Evolutionary conservation across 2,888 invertebrate species (phyloP), one percentile per base, ranked within the genome.

Genomic region (Acrocyrtus sp.): DNA sequence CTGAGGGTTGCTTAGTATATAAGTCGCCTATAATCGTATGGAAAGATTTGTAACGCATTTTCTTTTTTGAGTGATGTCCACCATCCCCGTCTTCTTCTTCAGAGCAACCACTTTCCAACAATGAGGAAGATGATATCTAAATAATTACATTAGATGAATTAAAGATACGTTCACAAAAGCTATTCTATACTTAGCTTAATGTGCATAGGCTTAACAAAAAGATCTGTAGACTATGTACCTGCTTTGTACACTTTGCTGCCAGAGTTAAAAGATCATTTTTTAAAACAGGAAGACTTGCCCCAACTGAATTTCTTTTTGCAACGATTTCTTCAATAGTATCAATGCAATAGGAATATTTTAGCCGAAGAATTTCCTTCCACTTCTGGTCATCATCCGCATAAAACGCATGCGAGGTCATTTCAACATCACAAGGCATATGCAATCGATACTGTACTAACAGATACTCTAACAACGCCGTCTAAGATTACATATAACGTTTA

Each of bases 361-460:
- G n/a, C 19, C 56, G 61, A 0, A 81, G 15, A 8, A 75, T 72
- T 17, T 78, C 77, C 15, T 61, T 47, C 81, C 81, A 81, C 22
- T 62, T 67, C 26, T 27, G 17, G 2, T 34, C 2, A 45, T 76
- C 73, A 19, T 57, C 57, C 3, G 78, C 73, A 63, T 72, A 76
- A 66, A 79, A 80, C 2, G 76, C 77, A 8, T 29, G 8, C 8
- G 77, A 72, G 24, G 48, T 61, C 6, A 56, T 29, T 2, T 61
- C 57, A 12, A 77, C 63, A 56, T 81, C 78, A 63, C 57, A 75
- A 1, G 88, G 88, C 82, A 87, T 85, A 82, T 88, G 88, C 29
- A 87, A 82, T 75, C 84, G 82, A 15, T 88, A 78, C 83, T 88
- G 86, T n/a, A 88, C 81, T 3, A 86, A 79, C 21, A 87, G 83